Base-by-base conservation (phyloP, 1,140 invertebrate genomes). In the Drosophila pallidifrons region DNA sequence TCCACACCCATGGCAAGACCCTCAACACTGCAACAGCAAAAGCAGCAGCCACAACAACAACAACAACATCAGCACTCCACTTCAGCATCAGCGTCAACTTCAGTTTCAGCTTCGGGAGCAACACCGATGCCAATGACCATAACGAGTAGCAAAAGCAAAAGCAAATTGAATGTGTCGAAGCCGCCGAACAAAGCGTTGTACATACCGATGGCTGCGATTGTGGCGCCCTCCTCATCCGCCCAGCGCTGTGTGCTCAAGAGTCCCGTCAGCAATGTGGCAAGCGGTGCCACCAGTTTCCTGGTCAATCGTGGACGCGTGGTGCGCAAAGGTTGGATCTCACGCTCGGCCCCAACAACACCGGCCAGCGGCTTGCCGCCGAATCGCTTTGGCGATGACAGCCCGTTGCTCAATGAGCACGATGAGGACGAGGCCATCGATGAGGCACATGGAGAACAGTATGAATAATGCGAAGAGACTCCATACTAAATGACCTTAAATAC, bases 331-430 rank as follows among this genome's bases (percentile, higher is more conserved):
- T 96, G 95, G 95, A 82, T 95, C 10, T 96, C 96, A 0, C 93
- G 95, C 15, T 96, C 96, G 1, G 96, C 96, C 0, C 96, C 96
- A 0, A 96, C 95, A 2, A 97, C 96, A 0, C 96, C 96, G 0
- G 94, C 93, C 80, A 94, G 93, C 35, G 90, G 90, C 20, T 92
- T 93, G 68, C 94, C 93, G 51, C 93, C 93, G 30, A 93, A 92
- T 35, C 76, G 87, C 0, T 63, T 95, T n/a, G 93, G 94, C 41
- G 95, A 95, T 73, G 94, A 94, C 45, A 95, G 95, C 90, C 95
- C 95, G 0, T 75, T 95, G 60, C 82, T 93, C 1, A 91, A 93
- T 25, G 94, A 95, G 63, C 92, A 93, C 59, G 94, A 95, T 67
- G 93, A 93, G 57, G 93, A 94, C 65, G 92, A 94, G 64, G 93